A percentile compares a stretch with the other conserved stretches of the same genome.
These are phyloP conservation scores for Melierax canorus DNA, from an alignment of 2,113 vertebrate genomes.

Conservation along the genomic window DNA sequence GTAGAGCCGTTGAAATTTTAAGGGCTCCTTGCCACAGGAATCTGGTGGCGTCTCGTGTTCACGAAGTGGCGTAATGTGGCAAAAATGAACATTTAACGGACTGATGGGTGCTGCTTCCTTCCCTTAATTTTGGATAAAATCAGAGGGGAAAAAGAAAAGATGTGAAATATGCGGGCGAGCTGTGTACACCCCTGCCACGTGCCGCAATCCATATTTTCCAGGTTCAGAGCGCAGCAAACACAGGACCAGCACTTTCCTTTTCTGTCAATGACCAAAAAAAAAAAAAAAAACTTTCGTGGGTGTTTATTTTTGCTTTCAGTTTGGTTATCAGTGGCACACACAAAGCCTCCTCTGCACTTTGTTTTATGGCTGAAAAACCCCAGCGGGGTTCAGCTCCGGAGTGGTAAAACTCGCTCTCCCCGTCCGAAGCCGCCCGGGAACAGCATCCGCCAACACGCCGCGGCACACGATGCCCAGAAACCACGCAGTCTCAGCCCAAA, in stretches of 20 bases:
- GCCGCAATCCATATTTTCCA: background rate
- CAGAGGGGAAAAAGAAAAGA: background rate
- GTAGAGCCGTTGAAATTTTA: slow-evolving; percentile 60
- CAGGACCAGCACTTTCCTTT: background rate
- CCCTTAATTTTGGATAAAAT: background rate
- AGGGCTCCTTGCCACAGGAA: slow-evolving; percentile 54
- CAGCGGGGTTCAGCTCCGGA: background rate
- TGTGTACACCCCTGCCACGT: fast-evolving
- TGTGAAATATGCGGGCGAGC: background rate
- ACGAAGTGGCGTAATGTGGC: background rate
- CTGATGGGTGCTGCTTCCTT: background rate
- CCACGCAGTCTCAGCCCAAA: background rate
- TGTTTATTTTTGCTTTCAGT: slow-evolving; percentile 5
- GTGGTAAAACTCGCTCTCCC: background rate
- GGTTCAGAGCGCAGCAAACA: background rate
- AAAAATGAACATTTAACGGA: background rate
- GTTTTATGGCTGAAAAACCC: background rate
- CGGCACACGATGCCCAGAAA: background rate
- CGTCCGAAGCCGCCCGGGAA: background rate
- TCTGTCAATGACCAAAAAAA: background rate
- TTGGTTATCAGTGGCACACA: background rate
- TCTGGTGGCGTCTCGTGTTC: background rate
- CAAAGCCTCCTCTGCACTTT: background rate
- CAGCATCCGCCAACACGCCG: fast-evolving
- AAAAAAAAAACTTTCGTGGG: fast-evolving